These are phyloP conservation scores for Nymphicus hollandicus DNA, from an alignment of 2,113 vertebrate genomes.

Conservation along the genomic window DNA sequence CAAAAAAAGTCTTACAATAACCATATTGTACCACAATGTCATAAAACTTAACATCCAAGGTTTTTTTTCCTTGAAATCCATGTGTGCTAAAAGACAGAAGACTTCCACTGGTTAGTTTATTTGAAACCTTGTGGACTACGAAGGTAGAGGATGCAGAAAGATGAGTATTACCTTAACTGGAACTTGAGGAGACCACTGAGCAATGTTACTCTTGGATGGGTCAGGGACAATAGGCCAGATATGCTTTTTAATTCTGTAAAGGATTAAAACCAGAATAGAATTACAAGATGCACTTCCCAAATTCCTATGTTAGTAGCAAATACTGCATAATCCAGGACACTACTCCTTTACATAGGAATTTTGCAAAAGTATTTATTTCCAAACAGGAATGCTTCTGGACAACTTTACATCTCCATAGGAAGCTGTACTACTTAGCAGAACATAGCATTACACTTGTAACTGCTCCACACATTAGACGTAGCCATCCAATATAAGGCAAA, in stretches of 20 bases:
- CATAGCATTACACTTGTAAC: not conserved
- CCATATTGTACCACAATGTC: not conserved
- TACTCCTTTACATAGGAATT: not conserved
- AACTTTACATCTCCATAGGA: not conserved
- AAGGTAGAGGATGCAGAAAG: not conserved
- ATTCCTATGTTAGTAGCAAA: not conserved
- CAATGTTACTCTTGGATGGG: constrained; percentile 92
- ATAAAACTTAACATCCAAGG: not conserved
- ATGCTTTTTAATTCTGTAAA: constrained; percentile 86
- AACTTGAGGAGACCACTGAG: constrained; percentile 91
- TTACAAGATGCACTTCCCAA: not conserved
- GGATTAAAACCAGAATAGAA: not conserved
- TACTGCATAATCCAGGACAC: not conserved
- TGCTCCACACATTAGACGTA: not conserved
- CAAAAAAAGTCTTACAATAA: not conserved
- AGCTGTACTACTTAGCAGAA: not conserved
- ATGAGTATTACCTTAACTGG: constrained; percentile 80
- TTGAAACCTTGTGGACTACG: not conserved
- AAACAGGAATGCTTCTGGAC: not conserved
- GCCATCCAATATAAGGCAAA: not conserved
- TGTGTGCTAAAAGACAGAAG: not conserved
- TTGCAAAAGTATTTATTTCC: not conserved
- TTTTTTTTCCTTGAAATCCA: not conserved
- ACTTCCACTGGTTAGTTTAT: not conserved
- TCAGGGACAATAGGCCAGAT: constrained; percentile 94